Percentiles rank a stretch among this genome's conserved stretches.
Evolutionary conservation across 2,888 invertebrate species (phyloP).

Genomic region (Ophonus ardosiacus): DNA sequence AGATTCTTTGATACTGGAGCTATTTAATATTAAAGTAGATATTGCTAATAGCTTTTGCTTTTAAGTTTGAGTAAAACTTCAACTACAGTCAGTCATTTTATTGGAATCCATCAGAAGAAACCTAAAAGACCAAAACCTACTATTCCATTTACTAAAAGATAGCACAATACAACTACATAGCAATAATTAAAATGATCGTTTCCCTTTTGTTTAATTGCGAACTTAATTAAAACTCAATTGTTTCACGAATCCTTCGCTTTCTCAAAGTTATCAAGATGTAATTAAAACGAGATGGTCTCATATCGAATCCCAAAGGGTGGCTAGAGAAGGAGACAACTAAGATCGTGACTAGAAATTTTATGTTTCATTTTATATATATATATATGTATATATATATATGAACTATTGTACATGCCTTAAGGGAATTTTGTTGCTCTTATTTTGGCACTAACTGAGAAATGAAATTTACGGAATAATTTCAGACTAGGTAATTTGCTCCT

Average conservation of each 20-base stretch:
- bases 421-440: slow-evolving; percentile 36
- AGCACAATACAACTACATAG: background rate
- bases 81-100: too few species aligned
- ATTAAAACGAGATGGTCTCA: slow-evolving; percentile 27
- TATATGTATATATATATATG: slow-evolving; percentile 9
- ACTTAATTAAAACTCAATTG: slow-evolving; percentile 55
- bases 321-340: background rate
- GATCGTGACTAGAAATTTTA: slow-evolving; percentile 46
- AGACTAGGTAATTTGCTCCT: slow-evolving; percentile 32
- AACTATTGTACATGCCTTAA: slow-evolving; percentile 24
- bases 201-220: slow-evolving; percentile 52
- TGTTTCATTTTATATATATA: slow-evolving; percentile 23
- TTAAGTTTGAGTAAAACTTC: too few species aligned
- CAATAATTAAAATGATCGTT: slow-evolving; percentile 56
- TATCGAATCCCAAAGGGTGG: background rate
- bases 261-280: slow-evolving; percentile 48
- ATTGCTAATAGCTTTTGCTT: too few species aligned
- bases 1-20: too few species aligned
- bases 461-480: slow-evolving; percentile 24
- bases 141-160: too few species aligned
- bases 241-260: slow-evolving; percentile 40
- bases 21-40: too few species aligned
- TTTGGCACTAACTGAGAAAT: slow-evolving; percentile 30
- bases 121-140: too few species aligned
- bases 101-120: too few species aligned